These are phyloP conservation scores for Papilio polytes DNA, from an alignment of 1,140 invertebrate genomes.

Conservation along the genomic window DNA sequence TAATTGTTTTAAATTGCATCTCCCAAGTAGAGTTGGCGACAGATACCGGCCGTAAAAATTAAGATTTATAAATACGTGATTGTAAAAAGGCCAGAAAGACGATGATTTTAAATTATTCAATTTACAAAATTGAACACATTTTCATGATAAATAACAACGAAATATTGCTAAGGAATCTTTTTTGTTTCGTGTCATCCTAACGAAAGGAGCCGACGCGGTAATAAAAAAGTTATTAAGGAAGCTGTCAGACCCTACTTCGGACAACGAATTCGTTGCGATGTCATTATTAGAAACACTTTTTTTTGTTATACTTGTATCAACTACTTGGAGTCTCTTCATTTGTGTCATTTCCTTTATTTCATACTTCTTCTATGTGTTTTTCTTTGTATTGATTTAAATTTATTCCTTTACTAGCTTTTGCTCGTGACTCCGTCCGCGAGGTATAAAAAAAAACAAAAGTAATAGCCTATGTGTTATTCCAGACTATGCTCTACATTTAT, in stretches of 20 bases:
- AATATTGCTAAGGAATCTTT: background rate
- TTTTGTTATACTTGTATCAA: constrained; percentile 9
- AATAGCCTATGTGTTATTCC: too few species aligned
- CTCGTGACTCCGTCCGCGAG: too few species aligned
- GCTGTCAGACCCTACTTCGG: constrained; percentile 21
- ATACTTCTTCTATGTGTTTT: background rate
- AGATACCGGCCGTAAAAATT: too few species aligned
- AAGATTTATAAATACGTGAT: too few species aligned
- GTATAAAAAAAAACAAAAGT: too few species aligned
- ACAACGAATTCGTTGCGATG: constrained; percentile 10
- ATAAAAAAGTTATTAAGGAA: constrained; percentile 27
- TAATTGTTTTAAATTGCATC: too few species aligned
- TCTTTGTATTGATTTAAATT: background rate
- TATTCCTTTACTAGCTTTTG: background rate
- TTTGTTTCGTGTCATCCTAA: constrained; percentile 13
- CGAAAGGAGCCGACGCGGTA: constrained; percentile 16
- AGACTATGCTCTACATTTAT: too few species aligned
- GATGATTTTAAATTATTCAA: background rate
- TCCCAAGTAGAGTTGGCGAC: too few species aligned
- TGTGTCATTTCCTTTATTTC: background rate
- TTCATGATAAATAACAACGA: background rate
- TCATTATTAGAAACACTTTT: constrained; percentile 23
- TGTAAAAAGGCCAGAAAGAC: background rate
- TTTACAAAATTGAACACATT: background rate
- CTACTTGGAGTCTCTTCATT: background rate